phyloP scores from a whole-genome alignment of 2,797 vertebrate species.

The Alfaro cultratus region DNA sequence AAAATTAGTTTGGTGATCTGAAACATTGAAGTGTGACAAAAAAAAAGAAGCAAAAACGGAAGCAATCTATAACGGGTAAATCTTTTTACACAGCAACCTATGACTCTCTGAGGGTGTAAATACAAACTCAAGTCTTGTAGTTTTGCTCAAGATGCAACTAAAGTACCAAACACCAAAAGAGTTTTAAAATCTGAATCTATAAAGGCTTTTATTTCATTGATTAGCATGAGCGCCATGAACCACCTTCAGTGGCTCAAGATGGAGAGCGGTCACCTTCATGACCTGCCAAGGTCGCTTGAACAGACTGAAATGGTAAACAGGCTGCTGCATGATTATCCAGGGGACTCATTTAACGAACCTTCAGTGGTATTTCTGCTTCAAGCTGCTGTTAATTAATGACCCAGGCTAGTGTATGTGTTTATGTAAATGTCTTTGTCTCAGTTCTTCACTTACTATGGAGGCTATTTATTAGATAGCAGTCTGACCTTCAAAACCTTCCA shows the following conservation, averaged over 20 bases:
- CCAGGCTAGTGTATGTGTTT: conserved; percentile 30
- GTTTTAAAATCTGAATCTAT: not conserved
- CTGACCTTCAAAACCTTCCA: not conserved
- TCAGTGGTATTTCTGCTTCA: conserved; percentile 34
- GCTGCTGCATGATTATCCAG: conserved; percentile 42
- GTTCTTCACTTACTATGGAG: conserved; percentile 27
- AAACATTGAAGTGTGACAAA: not conserved
- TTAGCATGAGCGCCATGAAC: not conserved
- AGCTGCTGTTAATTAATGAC: conserved; percentile 57
- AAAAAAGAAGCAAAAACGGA: not conserved
- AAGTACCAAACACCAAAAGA: not conserved
- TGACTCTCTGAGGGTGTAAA: not conserved
- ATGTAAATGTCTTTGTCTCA: conserved; percentile 42
- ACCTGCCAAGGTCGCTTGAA: conserved; percentile 52
- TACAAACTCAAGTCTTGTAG: not conserved
- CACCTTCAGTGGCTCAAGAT: not conserved
- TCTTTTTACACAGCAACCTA: not conserved
- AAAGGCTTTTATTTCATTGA: not conserved
- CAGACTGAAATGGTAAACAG: conserved; percentile 52
- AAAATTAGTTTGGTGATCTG: not conserved
- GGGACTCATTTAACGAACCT: conserved; percentile 47
- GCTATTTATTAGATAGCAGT: conserved; percentile 45
- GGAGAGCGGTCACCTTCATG: conserved; percentile 22
- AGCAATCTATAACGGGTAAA: not conserved
- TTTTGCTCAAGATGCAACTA: not conserved